Base-by-base conservation (phyloP, 2,888 invertebrate species). In the Callinectes sapidus region DNA sequence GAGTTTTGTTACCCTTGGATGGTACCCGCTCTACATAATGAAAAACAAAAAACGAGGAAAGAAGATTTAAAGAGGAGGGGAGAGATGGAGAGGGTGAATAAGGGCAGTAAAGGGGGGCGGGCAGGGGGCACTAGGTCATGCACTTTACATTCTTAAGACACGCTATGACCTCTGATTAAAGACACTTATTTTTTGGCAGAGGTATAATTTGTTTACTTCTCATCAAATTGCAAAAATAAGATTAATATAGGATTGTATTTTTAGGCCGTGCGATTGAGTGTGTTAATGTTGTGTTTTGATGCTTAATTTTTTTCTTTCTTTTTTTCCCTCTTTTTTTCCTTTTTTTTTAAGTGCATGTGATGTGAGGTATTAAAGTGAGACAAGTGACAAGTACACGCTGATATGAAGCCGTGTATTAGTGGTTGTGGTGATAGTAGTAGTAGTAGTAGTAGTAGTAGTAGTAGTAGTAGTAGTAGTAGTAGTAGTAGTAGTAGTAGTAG, bases 381-480 rank as follows among this genome's bases (percentile, higher is more conserved):
- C 48, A 48, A 48, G 48, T 48, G 48, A 48, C 48, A 48, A 6
- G 48, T 48, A 48, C 8, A 48, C 8, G 10, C 10, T 48, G 48
- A 48, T 48, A 48, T 8, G 48, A 48, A 48, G 48, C 48, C 10
- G 48, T 48, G 14, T 61, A 48, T n/a, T 42, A 87, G 42, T 87
- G 23, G 48, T 87, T 39, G 48, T 42, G n/a, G 39, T 39, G 39
- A n/a, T 42, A 87, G 42, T 87, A 39, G 39, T 42, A 87, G 48
- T 39, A 48, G 48, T 87, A 87, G 71, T 71, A 71, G 71, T 71
- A 71, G 71, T 71, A 71, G 28, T 71, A 71, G 71, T 71, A 71
- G 28, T 39, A 48, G 48, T 42, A 87, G 39, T 23, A 87, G 87
- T 39, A 87, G 87, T 39, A 87, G 87, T 39, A 87, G 87, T 23